A percentile compares a stretch with the other conserved stretches of the same genome.
These are phyloP conservation scores for Heteropelma amictum DNA, from an alignment of 2,888 invertebrate species.

Conservation along the genomic window DNA sequence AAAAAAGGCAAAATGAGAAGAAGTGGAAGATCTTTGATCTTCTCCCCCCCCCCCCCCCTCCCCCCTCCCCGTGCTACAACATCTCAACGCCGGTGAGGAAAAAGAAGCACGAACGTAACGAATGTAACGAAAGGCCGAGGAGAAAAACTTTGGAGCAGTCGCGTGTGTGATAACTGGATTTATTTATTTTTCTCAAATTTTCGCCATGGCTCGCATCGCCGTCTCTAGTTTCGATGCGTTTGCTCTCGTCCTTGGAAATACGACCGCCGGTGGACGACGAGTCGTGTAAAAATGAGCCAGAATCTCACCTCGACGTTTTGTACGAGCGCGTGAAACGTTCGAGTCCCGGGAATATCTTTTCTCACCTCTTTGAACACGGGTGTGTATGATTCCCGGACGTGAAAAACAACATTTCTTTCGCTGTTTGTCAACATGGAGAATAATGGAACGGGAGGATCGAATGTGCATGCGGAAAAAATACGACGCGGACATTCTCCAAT, in stretches of 20 bases:
- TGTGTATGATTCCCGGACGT: no score
- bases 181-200: background rate
- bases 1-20: background rate
- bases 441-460: background rate
- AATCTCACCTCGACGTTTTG: no score
- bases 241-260: background rate
- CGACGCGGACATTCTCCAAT: background rate
- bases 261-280: background rate
- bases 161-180: background rate
- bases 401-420: no score
- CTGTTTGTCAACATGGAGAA: background rate
- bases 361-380: no score
- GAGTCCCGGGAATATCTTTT: no score
- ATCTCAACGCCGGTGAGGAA: constrained; percentile 11
- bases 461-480: background rate
- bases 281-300: background rate
- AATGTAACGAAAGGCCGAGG: background rate
- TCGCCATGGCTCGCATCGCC: background rate
- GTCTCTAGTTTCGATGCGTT: background rate
- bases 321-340: background rate
- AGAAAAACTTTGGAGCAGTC: background rate
- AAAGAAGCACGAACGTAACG: background rate
- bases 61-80: no score
- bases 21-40: constrained; percentile 19
- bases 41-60: background rate